Base-by-base conservation (phyloP, 2,888 invertebrate genomes). In the Acronicta aceris region DNA sequence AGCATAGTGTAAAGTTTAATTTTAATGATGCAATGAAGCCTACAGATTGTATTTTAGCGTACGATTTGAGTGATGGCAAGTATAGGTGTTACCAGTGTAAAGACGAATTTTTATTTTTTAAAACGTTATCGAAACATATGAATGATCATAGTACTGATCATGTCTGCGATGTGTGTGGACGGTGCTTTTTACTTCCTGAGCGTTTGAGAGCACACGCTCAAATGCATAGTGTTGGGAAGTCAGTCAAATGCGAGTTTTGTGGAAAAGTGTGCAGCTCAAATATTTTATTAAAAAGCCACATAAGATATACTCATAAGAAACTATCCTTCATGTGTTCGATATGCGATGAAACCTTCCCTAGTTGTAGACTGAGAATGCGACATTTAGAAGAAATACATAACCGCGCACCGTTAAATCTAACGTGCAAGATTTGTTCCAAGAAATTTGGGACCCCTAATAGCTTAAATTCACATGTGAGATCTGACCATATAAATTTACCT, bases 111-210 rank as follows among this genome's bases (percentile, higher is more conserved):
- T 81, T 83, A 21, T 86, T 86, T 9, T 90, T 88, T 48, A 81
- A 85, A 57, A 83, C 83, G 0, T 46, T 90, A 0, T 83, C 87
- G 0, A 83, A 79, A n/a, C 94, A 94, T 76, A 83, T 94, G 65
- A 93, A 93, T 41, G 87, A 87, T 13, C 93, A 94, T 45, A 91
- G 89, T 30, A 84, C 83, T 0, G 88, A 88, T 10, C 89, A 88
- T 46, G 87, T 91, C 1, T 94, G 94, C 61, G 85, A 89, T 49
- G 84, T 91, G 5, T 94, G 94, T 60, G 90, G 90, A 0, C 89
- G 90, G 59, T 87, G 88, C 2, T 94, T 93, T 47, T 77, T 93
- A 30, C 46, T 79, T 0, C 62, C 75, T 0, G 70, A 73, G 12
- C 59, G 79, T 5, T 55, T 79, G n/a, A 52, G 71, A 46, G 71